These are phyloP conservation scores for Charadrius vociferus DNA, from an alignment of 2,113 vertebrate genomes.

Conservation along the genomic window DNA sequence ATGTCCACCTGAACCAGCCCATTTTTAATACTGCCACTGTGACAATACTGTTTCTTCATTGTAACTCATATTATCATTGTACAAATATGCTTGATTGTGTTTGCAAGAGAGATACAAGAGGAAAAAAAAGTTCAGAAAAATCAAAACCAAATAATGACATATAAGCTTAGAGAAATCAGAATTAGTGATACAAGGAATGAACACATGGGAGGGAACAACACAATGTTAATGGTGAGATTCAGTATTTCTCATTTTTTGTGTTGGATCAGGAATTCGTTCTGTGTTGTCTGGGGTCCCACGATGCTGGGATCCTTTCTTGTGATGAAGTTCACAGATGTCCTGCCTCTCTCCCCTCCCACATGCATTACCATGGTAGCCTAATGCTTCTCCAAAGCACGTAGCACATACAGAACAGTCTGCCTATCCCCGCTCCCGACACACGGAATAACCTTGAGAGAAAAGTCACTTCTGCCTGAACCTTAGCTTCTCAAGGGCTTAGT, in stretches of 20 bases:
- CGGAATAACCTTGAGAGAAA: neutral
- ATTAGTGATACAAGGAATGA: neutral
- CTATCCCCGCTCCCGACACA: neutral
- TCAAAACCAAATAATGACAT: neutral
- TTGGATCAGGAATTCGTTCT: neutral
- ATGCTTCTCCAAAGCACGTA: neutral
- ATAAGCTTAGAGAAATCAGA: neutral
- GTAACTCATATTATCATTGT: neutral
- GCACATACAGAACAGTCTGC: neutral
- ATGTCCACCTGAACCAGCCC: neutral
- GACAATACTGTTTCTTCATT: neutral
- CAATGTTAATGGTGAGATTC: rapidly evolving
- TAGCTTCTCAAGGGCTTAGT: neutral
- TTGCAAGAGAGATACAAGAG: neutral
- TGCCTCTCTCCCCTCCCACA: neutral
- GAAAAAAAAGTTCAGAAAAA: neutral
- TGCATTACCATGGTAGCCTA: neutral
- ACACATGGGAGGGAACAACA: neutral
- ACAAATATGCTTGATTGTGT: neutral
- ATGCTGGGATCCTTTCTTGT: neutral
- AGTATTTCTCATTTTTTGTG: neutral
- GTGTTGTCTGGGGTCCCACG: neutral
- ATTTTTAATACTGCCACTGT: neutral
- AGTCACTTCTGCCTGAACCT: neutral
- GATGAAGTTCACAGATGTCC: neutral